These are phyloP conservation scores for Euphonia xanthogaster DNA, from an alignment of 2,797 vertebrate genomes.

Conservation along the genomic window DNA sequence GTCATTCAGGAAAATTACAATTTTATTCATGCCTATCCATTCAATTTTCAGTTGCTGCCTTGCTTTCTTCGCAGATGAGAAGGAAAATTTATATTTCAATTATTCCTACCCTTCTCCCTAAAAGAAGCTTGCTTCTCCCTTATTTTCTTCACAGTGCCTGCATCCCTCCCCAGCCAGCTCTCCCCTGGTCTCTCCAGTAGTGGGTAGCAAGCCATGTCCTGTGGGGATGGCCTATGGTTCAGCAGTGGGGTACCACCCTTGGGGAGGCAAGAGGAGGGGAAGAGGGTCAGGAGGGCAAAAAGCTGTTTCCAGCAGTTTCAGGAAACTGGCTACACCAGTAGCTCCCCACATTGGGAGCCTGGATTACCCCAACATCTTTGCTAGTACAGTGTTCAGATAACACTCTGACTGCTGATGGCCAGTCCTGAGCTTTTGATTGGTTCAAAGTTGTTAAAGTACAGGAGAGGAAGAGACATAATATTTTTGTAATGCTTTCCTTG, in stretches of 20 bases:
- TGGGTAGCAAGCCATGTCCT: fast-evolving
- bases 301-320: neutral
- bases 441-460: neutral
- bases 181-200: neutral
- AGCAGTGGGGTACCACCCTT: fast-evolving
- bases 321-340: neutral
- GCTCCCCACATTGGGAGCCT: neutral
- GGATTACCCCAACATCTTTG: neutral
- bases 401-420: neutral
- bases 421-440: neutral
- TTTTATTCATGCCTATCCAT: neutral
- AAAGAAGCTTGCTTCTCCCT: neutral
- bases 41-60: neutral
- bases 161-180: neutral
- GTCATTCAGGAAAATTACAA: neutral
- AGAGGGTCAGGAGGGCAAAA: neutral
- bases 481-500: neutral
- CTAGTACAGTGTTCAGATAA: neutral
- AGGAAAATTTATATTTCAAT: neutral
- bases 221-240: fast-evolving
- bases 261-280: neutral
- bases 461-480: neutral
- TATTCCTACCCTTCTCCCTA: neutral
- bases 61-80: neutral
- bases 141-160: neutral